A percentile compares a stretch with the other conserved stretches of the same genome.
phyloP scores from a whole-genome alignment of 2,797 vertebrate genomes.

The Intellagama lesueurii region DNA sequence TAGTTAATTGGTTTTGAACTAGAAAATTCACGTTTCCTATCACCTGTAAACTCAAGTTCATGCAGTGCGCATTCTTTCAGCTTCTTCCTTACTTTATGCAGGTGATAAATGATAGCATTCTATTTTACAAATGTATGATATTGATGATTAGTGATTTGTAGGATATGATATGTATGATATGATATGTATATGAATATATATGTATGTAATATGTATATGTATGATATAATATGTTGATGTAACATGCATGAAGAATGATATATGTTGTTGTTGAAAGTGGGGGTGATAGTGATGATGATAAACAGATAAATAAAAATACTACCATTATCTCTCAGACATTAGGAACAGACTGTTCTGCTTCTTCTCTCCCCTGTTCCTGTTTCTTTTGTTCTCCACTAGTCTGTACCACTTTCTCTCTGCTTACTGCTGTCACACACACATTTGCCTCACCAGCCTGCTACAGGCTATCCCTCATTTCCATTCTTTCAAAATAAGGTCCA shows the following conservation, averaged over 20 bases:
- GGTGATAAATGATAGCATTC: background rate
- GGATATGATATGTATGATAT: background rate
- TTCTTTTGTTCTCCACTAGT: background rate
- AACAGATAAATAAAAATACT: background rate
- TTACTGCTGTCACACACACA: background rate
- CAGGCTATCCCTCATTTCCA: background rate
- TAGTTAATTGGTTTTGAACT: background rate
- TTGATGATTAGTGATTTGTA: background rate
- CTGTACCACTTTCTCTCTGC: background rate
- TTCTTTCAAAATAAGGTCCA: background rate
- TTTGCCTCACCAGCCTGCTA: background rate
- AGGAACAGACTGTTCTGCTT: background rate
- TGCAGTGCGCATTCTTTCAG: background rate
- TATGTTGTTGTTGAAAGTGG: background rate
- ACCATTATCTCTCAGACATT: background rate
- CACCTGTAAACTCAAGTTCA: slow-evolving; percentile 8
- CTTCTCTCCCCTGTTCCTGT: background rate
- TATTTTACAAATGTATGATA: background rate
- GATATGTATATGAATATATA: background rate
- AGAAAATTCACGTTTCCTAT: background rate
- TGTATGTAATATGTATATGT: background rate
- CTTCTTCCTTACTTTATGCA: background rate
- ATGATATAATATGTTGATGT: background rate
- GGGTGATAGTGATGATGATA: background rate
- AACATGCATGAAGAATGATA: background rate